Evolutionary conservation across 2,113 vertebrate species (phyloP), one percentile per base, ranked within the genome.

Genomic region (Himantopus leucocephalus): DNA sequence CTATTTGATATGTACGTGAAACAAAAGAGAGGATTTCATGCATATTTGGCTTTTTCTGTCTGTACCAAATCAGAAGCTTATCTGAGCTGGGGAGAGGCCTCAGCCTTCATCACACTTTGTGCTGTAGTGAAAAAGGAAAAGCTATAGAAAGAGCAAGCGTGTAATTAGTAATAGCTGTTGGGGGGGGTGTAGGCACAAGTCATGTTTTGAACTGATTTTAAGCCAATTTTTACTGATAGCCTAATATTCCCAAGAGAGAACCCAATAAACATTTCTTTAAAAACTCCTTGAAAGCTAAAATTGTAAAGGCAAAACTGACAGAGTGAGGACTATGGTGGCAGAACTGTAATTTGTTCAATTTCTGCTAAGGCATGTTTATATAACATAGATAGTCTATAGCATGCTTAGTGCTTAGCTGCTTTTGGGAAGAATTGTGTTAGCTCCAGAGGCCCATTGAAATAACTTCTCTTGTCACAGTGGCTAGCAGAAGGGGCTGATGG

Each of bases 281-380:
- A 72, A 92, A 56, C 27, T 14, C 3, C 35, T 74, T 39, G 32
- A 58, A 88, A 92, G 76, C 23, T n/a, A 45, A 79, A 9, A 14
- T 74, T 91, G 78, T 90, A 91, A 94, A 92, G 77, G 64, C 78
- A 95, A 85, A 96, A 64, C 35, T 64, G 78, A 58, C 81, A 84
- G 87, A 62, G 12, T 71, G 87, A 92, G 91, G 81, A 72, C 35
- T 94, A 41, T 41, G 83, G 68, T 85, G 70, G n/a, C n/a, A 88
- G 39, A 39, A 85, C 32, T 85, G 71, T 60, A 78, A 90, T 90
- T 95, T 76, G 63, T 94, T 92, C 92, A 95, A 84, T 88, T 93
- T 12, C 53, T 50, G 70, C 62, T 92, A 80, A 23, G 89, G 6
- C 35, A 8, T 76, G 27, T 21, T 32, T 76, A 41, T 70, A 62